Conservation (phyloP, 2,113 vertebrate genomes). For the Clarias gariepinus region DNA sequence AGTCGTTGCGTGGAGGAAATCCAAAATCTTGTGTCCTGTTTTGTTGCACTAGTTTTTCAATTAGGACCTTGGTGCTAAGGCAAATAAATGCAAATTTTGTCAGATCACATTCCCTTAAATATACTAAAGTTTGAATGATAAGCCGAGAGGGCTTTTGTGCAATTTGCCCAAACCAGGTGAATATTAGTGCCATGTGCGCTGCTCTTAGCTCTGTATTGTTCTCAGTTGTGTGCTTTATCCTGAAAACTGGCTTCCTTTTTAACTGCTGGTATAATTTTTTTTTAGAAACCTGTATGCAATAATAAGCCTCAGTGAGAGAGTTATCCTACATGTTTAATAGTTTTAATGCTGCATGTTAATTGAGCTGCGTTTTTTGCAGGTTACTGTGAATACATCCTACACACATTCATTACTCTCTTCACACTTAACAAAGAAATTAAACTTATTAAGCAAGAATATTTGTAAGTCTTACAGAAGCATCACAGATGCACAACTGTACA, state of each 20-base stretch:
- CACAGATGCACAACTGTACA: no score
- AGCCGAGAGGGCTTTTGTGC: no score
- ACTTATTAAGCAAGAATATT: neutral
- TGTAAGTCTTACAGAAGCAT: neutral
- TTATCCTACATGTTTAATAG: neutral
- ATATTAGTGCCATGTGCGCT: neutral
- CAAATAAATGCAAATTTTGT: neutral
- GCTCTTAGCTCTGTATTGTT: neutral
- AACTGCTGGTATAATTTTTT: neutral
- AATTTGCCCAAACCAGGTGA: neutral
- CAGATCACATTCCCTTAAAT: neutral
- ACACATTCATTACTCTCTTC: neutral
- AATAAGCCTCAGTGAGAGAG: neutral
- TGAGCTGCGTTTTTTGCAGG: neutral
- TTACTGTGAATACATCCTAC: neutral
- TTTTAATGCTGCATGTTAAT: neutral
- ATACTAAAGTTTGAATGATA: neutral
- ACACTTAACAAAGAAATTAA: neutral
- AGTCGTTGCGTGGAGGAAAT: neutral
- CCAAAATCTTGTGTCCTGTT: neutral
- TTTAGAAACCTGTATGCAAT: neutral
- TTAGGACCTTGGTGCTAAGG: neutral
- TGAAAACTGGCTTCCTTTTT: neutral
- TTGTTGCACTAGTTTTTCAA: neutral
- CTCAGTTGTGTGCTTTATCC: neutral